Evolutionary conservation across 2,888 invertebrate species (phyloP).

Genomic region (Brachylomia viminalis): DNA sequence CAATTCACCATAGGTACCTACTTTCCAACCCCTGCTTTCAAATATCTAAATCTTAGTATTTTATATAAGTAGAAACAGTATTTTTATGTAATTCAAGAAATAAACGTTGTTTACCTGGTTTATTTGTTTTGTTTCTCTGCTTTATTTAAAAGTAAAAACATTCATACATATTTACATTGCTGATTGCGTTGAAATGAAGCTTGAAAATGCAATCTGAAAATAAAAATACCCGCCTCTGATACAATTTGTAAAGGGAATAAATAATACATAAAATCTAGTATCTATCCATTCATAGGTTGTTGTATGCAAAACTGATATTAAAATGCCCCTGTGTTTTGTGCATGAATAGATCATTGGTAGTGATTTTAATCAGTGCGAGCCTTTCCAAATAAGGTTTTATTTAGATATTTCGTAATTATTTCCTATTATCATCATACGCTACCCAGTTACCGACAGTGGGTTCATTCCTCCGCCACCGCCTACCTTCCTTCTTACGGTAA

Average conservation of each 20-base stretch:
- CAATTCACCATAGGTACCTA: background rate
- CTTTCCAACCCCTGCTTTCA: background rate
- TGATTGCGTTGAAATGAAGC: background rate
- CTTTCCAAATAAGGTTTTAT: background rate
- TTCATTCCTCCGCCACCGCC: background rate
- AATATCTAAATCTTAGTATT: background rate
- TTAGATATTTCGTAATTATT: background rate
- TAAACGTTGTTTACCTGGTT: background rate
- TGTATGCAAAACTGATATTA: background rate
- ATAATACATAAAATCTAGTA: background rate
- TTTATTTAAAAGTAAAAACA: too few relatives aligned
- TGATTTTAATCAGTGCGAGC: slow-evolving; percentile 1
- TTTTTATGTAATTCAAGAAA: background rate
- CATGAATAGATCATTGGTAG: background rate
- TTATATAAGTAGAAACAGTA: too few relatives aligned
- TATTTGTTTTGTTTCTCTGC: too few relatives aligned
- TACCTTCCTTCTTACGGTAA: background rate
- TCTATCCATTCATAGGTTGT: too few relatives aligned
- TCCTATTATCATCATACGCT: background rate
- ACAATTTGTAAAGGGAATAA: background rate
- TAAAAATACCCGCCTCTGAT: background rate
- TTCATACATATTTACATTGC: background rate
- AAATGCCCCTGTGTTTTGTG: background rate
- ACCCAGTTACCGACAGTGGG: background rate
- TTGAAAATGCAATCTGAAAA: background rate